Base-by-base conservation (phyloP, 2,888 invertebrate species). In the Erannis defoliaria region DNA sequence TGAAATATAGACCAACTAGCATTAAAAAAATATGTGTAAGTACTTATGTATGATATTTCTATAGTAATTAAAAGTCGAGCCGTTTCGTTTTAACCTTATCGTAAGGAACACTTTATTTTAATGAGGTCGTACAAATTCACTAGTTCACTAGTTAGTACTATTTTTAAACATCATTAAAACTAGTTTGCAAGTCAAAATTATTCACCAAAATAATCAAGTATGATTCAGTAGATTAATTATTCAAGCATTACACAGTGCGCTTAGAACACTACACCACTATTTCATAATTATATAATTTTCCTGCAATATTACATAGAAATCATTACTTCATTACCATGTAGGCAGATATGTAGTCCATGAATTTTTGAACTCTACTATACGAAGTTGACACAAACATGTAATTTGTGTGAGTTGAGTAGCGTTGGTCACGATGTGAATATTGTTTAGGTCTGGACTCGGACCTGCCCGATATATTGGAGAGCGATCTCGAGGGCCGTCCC, bases 361-460 rank as follows among this genome's bases (percentile, higher is more conserved):
- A 75, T 77, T 83, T 83, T 81, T 81, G 78, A 83, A 80, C 79
- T 70, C 68, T 31, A 67, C 19, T 50, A 58, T 35, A 55, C 38
- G 35, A 43, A 38, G 35, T 45, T 37, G 18, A 38, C 53, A 59
- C 19, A 57, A 12, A 55, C 48, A 29, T 55, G 29, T 48, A 31
- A 50, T 60, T 29, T 46, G 26, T 48, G 43, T 40, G 31, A 40
- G 46, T 49, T 40, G 23, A 45, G 21, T 58, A 75, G 74, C 80
- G 78, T 70, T 46, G 75, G 69, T 78, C 64, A 64, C 54, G 38
- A 62, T 78, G 65, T 83, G 67, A 78, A 83, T 83, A 80, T 89
- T 91, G 83, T 89, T 84, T 78, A 92, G 92, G 90, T 92, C 88
- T 92, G 88, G 91, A 91, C 80, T 85, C 82, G 72, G 89, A 92